phyloP scores from a whole-genome alignment of 2,113 vertebrate species.

The Atlantisia rogersi region DNA sequence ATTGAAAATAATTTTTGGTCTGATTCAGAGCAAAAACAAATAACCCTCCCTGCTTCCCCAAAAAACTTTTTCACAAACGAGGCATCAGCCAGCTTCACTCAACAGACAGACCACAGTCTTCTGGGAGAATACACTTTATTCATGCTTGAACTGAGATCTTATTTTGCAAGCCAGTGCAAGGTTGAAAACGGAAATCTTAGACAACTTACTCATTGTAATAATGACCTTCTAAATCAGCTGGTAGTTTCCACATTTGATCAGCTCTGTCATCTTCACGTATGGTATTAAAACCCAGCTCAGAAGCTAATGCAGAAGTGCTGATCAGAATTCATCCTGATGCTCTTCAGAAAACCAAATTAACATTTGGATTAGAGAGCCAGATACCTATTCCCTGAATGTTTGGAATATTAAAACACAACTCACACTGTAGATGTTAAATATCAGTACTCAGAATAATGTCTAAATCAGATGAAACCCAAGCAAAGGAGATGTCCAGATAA shows the following conservation, averaged over 20 bases:
- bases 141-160: neutral
- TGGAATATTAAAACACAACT: neutral
- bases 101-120: neutral
- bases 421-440: neutral
- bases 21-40: neutral
- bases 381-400: neutral
- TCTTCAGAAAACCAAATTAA: constrained; percentile 29
- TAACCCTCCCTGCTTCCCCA: neutral
- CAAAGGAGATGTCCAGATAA: neutral
- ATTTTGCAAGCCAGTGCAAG: neutral
- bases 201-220: neutral
- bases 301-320: neutral
- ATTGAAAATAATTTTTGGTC: neutral
- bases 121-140: neutral
- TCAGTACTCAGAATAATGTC: neutral
- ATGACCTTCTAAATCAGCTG: neutral
- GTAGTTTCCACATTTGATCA: neutral
- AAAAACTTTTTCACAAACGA: neutral
- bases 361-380: neutral
- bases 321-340: neutral
- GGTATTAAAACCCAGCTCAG: neutral
- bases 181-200: neutral
- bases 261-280: neutral
- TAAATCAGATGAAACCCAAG: neutral
- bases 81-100: constrained; percentile 1